A percentile compares a stretch with the other conserved stretches of the same genome.
These are phyloP conservation scores for Xenopus borealis DNA, from an alignment of 2,113 vertebrate genomes.

Conservation along the genomic window DNA sequence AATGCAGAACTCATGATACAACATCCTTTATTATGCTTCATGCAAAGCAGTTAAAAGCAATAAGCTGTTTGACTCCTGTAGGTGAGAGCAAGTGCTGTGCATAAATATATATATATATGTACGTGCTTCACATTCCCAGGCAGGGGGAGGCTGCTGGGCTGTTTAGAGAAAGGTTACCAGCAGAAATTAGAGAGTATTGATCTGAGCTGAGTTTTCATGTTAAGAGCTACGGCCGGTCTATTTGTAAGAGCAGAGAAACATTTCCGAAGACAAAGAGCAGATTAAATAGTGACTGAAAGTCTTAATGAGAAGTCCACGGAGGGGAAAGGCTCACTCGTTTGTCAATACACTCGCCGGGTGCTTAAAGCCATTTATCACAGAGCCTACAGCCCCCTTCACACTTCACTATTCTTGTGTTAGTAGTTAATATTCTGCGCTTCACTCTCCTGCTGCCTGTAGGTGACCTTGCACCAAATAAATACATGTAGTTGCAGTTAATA, in stretches of 20 bases:
- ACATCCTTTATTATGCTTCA: background rate
- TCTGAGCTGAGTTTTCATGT: background rate
- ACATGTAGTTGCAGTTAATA: too few species aligned
- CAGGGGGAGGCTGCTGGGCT: background rate
- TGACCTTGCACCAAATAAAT: too few species aligned
- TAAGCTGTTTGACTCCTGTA: background rate
- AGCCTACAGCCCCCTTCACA: background rate
- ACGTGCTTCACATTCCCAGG: background rate
- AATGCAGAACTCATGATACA: too few species aligned
- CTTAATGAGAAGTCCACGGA: background rate
- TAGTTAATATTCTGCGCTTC: too few species aligned
- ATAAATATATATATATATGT: background rate
- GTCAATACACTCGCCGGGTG: background rate
- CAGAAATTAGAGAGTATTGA: constrained; percentile 9
- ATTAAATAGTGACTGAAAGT: background rate
- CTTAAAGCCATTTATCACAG: background rate
- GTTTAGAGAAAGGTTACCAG: constrained; percentile 1
- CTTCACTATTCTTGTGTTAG: background rate
- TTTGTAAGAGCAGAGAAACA: constrained; percentile 1
- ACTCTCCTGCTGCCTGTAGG: too few species aligned
- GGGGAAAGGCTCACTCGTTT: background rate
- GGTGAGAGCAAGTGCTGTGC: background rate
- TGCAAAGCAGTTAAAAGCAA: background rate
- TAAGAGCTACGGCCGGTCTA: background rate
- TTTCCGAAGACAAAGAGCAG: background rate